Evolutionary conservation across 2,888 invertebrate species (phyloP).

Genomic region (Zonitis immaculata): DNA sequence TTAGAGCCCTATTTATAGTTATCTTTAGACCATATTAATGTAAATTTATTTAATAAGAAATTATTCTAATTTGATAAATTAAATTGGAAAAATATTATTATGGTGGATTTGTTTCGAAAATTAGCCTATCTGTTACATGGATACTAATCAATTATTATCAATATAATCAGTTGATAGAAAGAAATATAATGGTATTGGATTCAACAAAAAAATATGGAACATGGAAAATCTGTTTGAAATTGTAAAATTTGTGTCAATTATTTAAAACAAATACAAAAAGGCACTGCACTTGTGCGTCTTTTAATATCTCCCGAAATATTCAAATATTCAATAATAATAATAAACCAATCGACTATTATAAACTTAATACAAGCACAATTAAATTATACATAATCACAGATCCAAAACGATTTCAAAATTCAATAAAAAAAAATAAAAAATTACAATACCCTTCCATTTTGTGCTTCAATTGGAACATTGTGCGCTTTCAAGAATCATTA

Average conservation of each 20-base stretch:
- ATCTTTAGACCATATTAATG: neutral
- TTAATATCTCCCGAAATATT: neutral
- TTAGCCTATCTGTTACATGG: neutral
- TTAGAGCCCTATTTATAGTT: neutral
- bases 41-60: neutral
- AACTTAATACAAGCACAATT: neutral
- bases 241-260: neutral
- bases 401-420: neutral
- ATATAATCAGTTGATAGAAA: neutral
- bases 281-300: slow-evolving; percentile 21
- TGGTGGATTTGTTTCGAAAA: neutral
- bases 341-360: neutral
- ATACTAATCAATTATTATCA: neutral
- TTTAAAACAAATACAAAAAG: slow-evolving; percentile 7
- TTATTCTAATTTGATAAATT: neutral
- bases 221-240: neutral
- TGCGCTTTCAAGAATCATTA: neutral
- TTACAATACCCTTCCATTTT: neutral
- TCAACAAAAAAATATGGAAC: too few relatives aligned
- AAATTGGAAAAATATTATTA: neutral
- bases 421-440: neutral
- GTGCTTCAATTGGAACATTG: neutral
- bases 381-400: neutral
- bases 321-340: neutral
- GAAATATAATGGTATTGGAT: too few relatives aligned